Evolutionary conservation across 2,113 vertebrate genomes (phyloP), one percentile per base, ranked within the genome.

Genomic region (Leptodactylus fuscus): DNA sequence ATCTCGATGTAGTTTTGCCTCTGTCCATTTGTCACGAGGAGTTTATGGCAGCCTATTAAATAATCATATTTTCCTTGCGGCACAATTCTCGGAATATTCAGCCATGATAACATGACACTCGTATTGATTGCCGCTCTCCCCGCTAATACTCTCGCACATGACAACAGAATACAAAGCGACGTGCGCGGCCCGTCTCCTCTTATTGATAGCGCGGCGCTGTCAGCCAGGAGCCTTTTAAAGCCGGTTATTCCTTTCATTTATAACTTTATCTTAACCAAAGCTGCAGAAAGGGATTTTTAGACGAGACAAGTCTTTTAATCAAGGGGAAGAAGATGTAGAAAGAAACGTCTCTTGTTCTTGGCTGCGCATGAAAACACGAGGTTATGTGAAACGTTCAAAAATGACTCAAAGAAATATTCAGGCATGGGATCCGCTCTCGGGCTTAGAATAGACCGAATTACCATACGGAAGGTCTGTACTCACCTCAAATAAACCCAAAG

Each of bases 201-300:
- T 46, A 46, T 82, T 83, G 51, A 80, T 80, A 15, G 49, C 34
- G 53, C 27, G 73, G 2, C 38, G 60, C 49, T 86, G 36, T 79
- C 87, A 82, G 32, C 0, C 0, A n/a, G 1, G 76, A 85, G 88
- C 44, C 2, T 36, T 81, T 60, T 48, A 20, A 51, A 83, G 62
- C 81, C 71, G 58, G 51, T 27, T 83, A 55, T 82, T 87, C 9
- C 82, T 71, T 79, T 91, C 83, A 87, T 83, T 82, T 49, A 77
- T 41, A 70, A 67, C 87, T 90, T 89, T 89, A 87, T 86, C 86
- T 91, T 88, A 86, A 75, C 79, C 86, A 58, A 85, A 78, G 85
- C 81, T 87, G 60, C 38, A 82, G 82, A 87, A 15, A 88, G 78
- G 85, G 82, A 77, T 89, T 84, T 88, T 88, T 76, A 60, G 76